A percentile compares a stretch with the other conserved stretches of the same genome.
Evolutionary conservation across 30 jellyfish, hydroid and myxozoan species (phyloP).

Genomic region (Chironex yamaguchii): DNA sequence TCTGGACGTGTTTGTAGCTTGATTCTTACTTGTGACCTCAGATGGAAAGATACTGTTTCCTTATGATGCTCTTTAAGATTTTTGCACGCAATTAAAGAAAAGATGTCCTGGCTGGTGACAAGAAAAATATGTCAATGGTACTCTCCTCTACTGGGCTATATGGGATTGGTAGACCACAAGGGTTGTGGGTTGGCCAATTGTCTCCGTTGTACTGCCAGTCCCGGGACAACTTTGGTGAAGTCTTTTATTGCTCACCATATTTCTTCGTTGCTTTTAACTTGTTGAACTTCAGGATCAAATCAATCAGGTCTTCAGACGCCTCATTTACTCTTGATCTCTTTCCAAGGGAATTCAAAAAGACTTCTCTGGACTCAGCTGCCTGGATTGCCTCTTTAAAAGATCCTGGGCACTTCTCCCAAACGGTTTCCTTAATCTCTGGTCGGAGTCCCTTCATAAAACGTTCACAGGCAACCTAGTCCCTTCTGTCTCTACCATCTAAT

Average conservation of each 20-base stretch:
- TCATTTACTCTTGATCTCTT: slow-evolving; percentile 3
- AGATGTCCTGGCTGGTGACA: too few species aligned
- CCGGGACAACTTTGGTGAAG: neutral
- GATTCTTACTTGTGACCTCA: too few species aligned
- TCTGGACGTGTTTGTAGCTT: too few species aligned
- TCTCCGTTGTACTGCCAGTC: too few species aligned
- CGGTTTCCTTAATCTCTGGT: slow-evolving; percentile 8
- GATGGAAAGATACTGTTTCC: too few species aligned
- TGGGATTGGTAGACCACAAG: too few species aligned
- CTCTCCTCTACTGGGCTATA: too few species aligned
- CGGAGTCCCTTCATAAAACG: neutral
- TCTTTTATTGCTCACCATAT: neutral
- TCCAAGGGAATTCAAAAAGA: neutral
- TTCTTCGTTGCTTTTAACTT: neutral
- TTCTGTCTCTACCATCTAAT: neutral
- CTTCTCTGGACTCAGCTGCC: neutral
- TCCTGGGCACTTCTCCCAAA: slow-evolving; percentile 9
- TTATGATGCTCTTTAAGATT: too few species aligned
- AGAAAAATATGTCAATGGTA: too few species aligned
- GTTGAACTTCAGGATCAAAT: neutral
- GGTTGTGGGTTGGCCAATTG: too few species aligned
- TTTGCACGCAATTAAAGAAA: too few species aligned
- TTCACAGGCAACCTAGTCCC: too few species aligned
- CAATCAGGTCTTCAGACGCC: neutral
- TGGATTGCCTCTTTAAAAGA: slow-evolving; percentile 5